Percentiles rank a stretch among this genome's conserved stretches.
Conservation (phyloP, 2,888 invertebrate species). For the Temnothorax rugatulus region DNA sequence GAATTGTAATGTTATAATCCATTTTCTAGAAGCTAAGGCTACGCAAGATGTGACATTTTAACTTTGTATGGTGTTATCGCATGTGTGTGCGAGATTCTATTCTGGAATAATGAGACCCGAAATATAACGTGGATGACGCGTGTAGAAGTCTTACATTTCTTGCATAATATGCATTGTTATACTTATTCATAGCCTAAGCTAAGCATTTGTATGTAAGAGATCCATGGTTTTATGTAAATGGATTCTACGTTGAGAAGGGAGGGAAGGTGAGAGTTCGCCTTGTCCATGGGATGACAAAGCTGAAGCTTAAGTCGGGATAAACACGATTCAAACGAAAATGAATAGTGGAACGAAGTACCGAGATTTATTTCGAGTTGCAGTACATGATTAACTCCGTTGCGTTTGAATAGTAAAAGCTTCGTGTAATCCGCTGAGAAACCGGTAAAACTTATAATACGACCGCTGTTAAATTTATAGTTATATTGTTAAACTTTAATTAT, state of each 20-base stretch:
- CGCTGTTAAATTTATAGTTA: neutral
- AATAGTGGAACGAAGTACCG: constrained; percentile 38
- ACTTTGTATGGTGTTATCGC: neutral
- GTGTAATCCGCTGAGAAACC: constrained; percentile 2
- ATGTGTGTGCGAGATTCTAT: neutral
- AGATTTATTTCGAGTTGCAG: constrained; percentile 42
- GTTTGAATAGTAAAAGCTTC: constrained; percentile 25
- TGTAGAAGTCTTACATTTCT: constrained; percentile 33
- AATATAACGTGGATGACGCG: constrained; percentile 41
- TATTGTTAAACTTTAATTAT: neutral
- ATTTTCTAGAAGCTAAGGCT: constrained; percentile 12
- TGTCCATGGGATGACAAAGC: constrained; percentile 45
- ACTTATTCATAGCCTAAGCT: constrained; percentile 28
- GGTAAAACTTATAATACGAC: neutral
- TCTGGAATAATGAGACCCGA: constrained; percentile 36
- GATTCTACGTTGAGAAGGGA: neutral
- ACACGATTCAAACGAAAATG: constrained; percentile 34
- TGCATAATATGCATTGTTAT: constrained; percentile 53
- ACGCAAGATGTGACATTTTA: constrained; percentile 23
- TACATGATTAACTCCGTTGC: constrained; percentile 37
- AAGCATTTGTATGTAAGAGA: constrained; percentile 54
- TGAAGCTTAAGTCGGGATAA: constrained; percentile 52
- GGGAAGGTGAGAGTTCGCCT: constrained; percentile 18
- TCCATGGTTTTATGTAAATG: constrained; percentile 51
- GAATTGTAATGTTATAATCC: neutral